Base-by-base conservation (phyloP, 1,140 invertebrate genomes). In the Atopsyche davidsoni region DNA sequence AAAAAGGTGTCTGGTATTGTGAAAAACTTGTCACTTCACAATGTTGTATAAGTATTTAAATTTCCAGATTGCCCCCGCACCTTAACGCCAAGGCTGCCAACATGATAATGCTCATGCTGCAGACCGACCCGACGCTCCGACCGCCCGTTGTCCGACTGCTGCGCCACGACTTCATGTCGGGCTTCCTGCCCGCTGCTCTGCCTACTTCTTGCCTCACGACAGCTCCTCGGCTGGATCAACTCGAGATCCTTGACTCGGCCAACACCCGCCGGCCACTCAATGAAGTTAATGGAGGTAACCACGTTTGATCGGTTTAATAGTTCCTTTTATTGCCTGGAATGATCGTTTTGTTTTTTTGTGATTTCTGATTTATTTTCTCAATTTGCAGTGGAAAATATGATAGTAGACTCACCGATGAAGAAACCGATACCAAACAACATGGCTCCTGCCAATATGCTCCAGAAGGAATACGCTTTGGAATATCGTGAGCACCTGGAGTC, bases 171-270 rank as follows among this genome's bases (percentile, higher is more conserved):
- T 83, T 79, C 69, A 80, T 64, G 1, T 72, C 70, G 14, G 89
- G 89, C 46, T 93, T 85, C 62, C 75, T 92, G 64, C 94, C 94
- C 0, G 69, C 75, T 19, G 79, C 83, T 46, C 75, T 97, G 49
- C 94, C 94, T 7, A 74, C 82, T 1, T 95, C 92, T 43, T 94
- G 92, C 66, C 75, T 98, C 42, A 92, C 91, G 3, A 94, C 90
- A 73, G 89, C 90, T 3, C 95, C 95, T 2, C 77, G 92, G 47
- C 83, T 89, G 23, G 87, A 89, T 60, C 78, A 80, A 47, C 67
- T 86, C 9, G 81, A 85, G 50, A 70, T 64, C 36, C 61, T 69
- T 19, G 77, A 79, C 13, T 51, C 65, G 1, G 23, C 64, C 1
- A 61, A 76, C n/a, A 74, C 72, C 55, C 74, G 77, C 40, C 76